Conservation (phyloP, 2,888 invertebrate genomes). For the Drosophila eohydei region DNA sequence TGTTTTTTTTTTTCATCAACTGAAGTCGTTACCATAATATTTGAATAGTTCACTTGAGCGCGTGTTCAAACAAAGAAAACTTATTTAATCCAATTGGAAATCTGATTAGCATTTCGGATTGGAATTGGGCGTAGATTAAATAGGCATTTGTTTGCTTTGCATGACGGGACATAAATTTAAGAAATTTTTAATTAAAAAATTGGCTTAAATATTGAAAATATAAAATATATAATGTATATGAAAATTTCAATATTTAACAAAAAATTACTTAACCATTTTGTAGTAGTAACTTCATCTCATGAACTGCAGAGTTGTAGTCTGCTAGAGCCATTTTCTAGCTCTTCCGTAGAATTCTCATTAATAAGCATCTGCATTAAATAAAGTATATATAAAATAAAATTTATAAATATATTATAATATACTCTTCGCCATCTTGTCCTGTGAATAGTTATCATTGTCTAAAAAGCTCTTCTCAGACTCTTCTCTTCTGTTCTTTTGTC, state of each 20-base stretch:
- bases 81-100: slow-evolving; percentile 35
- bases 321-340: background rate
- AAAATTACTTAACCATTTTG: background rate
- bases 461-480: background rate
- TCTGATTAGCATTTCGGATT: slow-evolving; percentile 7
- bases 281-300: background rate
- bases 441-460: too few species aligned
- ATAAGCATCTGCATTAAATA: background rate
- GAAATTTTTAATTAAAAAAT: background rate
- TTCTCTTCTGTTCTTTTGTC: background rate
- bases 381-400: too few species aligned
- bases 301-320: background rate
- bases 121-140: background rate
- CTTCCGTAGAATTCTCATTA: background rate
- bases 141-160: slow-evolving; percentile 28
- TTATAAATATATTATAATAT: background rate
- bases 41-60: slow-evolving; percentile 68
- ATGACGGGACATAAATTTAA: slow-evolving; percentile 44
- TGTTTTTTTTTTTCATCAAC: background rate
- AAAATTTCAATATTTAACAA: background rate
- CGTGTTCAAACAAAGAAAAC: slow-evolving; percentile 72
- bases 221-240: background rate
- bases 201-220: too few species aligned
- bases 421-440: background rate
- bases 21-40: slow-evolving; percentile 51